Evolutionary conservation across 2,113 vertebrate genomes (phyloP).

Genomic region (Otolemur garnettii): DNA sequence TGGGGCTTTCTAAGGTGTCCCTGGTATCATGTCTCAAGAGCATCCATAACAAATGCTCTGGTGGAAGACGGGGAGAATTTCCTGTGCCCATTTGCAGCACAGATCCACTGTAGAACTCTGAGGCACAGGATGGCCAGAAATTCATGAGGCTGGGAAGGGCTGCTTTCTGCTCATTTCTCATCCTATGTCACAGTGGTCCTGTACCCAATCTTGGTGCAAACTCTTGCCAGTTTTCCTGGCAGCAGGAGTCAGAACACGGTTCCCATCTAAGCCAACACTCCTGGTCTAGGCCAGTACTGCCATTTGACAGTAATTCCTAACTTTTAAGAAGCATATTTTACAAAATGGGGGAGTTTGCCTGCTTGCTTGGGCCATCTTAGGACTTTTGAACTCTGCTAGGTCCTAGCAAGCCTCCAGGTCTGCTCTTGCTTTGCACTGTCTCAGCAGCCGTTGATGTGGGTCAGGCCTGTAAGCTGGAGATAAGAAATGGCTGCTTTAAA

Average conservation of each 20-base stretch:
- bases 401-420: not conserved
- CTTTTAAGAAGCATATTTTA: conserved; percentile 10
- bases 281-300: not conserved
- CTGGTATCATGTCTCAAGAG: not conserved
- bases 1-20: not conserved
- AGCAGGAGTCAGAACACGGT: not conserved
- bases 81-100: not conserved
- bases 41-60: not conserved
- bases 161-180: not conserved
- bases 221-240: not conserved
- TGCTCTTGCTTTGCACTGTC: not conserved
- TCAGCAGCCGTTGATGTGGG: not conserved
- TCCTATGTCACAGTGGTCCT: not conserved
- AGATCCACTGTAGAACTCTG: not conserved
- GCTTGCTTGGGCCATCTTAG: not conserved
- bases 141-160: not conserved
- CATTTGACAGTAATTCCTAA: not conserved
- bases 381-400: not conserved
- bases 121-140: not conserved
- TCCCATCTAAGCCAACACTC: not conserved
- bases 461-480: not conserved
- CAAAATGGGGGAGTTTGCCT: not conserved
- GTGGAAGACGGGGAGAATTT: not conserved
- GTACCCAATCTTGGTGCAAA: not conserved
- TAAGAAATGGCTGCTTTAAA: not conserved